Conservation (phyloP, 2,113 vertebrate genomes). For the Coracopsis vasa region DNA sequence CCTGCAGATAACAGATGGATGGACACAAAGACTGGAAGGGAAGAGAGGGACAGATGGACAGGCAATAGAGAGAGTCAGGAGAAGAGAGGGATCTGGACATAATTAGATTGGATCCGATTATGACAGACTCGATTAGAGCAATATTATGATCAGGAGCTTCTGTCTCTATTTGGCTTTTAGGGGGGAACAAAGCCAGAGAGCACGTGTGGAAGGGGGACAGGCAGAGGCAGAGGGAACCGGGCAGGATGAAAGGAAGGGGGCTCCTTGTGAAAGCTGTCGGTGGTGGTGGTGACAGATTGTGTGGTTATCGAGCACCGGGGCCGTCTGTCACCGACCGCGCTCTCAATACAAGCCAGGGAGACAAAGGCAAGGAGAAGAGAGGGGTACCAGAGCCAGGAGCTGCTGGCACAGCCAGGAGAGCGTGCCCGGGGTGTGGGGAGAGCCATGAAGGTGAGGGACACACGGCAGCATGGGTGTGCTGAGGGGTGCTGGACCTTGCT, state of each 20-base stretch:
- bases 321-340: constrained; percentile 66
- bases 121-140: constrained; percentile 67
- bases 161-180: constrained; percentile 56
- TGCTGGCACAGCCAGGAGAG: neutral
- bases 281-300: constrained; percentile 72
- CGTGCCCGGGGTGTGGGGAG: neutral
- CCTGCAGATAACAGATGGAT: constrained; percentile 77
- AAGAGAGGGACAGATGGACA: constrained; percentile 76
- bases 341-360: neutral
- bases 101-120: constrained; percentile 76
- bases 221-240: neutral
- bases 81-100: constrained; percentile 63
- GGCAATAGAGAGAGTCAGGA: constrained; percentile 57
- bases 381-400: neutral
- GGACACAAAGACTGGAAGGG: constrained; percentile 76
- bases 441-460: neutral
- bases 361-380: neutral
- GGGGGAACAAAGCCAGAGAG: constrained; percentile 63
- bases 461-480: accelerated
- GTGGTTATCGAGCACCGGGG: constrained; percentile 52
- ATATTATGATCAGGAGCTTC: constrained; percentile 65
- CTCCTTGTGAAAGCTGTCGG: constrained; percentile 63
- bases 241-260: constrained; percentile 20
- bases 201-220: neutral
- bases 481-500: neutral